Evolutionary conservation across 64 coral and sea anemone genomes (phyloP).

Genomic region (Porites australiensis): DNA sequence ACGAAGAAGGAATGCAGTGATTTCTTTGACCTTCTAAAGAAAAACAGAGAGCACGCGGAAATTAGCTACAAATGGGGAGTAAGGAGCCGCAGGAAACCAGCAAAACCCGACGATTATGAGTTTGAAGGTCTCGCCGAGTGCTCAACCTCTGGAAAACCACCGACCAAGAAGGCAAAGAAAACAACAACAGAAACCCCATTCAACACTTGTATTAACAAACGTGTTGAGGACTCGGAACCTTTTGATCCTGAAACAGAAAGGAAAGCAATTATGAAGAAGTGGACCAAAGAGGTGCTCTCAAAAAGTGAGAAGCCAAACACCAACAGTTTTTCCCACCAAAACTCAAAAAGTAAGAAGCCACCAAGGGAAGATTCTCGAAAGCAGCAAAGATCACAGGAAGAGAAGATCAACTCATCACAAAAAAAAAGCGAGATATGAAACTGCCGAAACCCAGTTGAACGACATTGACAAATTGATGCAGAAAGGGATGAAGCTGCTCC

Average conservation of each 20-base stretch:
- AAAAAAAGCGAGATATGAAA: background rate
- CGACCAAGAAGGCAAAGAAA: background rate
- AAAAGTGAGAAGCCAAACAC: background rate
- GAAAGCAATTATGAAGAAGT: background rate
- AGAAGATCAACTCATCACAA: background rate
- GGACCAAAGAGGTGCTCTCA: background rate
- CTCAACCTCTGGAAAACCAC: background rate
- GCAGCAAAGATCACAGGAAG: background rate
- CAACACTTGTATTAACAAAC: background rate
- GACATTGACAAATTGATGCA: background rate
- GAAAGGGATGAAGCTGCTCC: background rate
- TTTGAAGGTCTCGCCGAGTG: background rate
- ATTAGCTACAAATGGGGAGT: slow-evolving; percentile 47
- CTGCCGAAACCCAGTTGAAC: background rate
- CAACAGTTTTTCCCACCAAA: background rate
- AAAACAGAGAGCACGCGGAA: background rate
- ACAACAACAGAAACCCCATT: background rate
- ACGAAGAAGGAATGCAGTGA: slow-evolving; percentile 28
- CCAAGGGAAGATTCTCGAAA: background rate
- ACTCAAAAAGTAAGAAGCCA: background rate
- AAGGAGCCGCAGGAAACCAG: slow-evolving; percentile 13
- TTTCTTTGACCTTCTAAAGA: slow-evolving; percentile 6
- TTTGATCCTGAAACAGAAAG: background rate
- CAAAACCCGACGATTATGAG: background rate
- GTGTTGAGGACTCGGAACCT: background rate